These are phyloP conservation scores for Ormyrus pomaceus DNA, from an alignment of 2,888 invertebrate genomes.

Conservation along the genomic window DNA sequence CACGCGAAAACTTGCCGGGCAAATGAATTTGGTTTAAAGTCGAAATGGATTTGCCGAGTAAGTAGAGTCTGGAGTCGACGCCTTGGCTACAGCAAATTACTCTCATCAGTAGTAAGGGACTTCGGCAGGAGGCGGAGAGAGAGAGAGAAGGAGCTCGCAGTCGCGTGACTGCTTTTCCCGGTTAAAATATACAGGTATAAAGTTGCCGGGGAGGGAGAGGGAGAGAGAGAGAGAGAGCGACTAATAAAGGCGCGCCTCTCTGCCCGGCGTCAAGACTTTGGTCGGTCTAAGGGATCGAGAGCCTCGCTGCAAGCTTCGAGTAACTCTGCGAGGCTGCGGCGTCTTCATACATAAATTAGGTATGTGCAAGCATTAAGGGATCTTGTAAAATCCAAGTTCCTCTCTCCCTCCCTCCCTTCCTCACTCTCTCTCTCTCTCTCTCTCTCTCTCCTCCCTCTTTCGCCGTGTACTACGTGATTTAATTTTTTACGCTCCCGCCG, in stretches of 20 bases:
- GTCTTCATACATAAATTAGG: conserved; percentile 56
- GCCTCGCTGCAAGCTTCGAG: conserved; percentile 24
- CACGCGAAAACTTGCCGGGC: neutral
- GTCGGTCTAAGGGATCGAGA: conserved; percentile 10
- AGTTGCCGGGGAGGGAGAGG: conserved; percentile 8
- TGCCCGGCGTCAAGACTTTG: conserved; percentile 40
- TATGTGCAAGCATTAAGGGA: conserved; percentile 57
- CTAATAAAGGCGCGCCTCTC: conserved; percentile 50
- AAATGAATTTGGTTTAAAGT: conserved; percentile 41
- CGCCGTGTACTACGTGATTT: conserved; percentile 47
- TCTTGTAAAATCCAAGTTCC: conserved; percentile 55
- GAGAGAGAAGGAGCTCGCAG: neutral
- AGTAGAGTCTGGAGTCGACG: neutral
- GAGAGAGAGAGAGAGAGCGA: neutral
- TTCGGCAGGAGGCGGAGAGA: conserved; percentile 17
- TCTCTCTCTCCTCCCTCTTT: neutral
- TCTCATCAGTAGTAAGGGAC: conserved; percentile 45
- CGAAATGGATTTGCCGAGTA: conserved; percentile 28
- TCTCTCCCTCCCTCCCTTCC: neutral
- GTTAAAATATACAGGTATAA: conserved; percentile 54
- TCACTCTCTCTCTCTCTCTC: neutral
- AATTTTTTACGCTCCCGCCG: conserved; percentile 47
- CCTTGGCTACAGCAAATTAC: conserved; percentile 48
- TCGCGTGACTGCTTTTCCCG: conserved; percentile 42
- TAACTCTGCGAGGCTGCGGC: conserved; percentile 14